A percentile compares a stretch with the other conserved stretches of the same genome.
Evolutionary conservation across 1,140 invertebrate species (phyloP).

Genomic region (Brachionus calyciflorus): DNA sequence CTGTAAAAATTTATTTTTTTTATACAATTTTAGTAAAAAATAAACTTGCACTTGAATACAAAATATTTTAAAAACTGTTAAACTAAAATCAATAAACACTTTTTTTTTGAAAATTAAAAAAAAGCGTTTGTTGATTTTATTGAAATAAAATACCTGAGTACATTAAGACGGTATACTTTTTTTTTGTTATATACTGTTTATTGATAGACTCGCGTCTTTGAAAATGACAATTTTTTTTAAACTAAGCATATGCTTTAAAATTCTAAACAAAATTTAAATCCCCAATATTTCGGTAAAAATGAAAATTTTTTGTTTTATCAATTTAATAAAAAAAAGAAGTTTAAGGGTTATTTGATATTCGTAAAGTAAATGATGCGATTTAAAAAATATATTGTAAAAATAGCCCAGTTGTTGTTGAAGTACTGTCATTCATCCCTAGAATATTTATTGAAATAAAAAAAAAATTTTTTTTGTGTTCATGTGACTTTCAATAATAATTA

Average conservation of each 20-base stretch:
- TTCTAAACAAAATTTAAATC: no score
- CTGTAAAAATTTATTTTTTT: background rate
- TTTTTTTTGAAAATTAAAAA: no score
- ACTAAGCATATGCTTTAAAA: no score
- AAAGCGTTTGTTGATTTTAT: no score
- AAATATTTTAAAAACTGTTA: constrained; percentile 36
- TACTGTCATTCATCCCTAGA: constrained; percentile 18
- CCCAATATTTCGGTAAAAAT: constrained; percentile 15
- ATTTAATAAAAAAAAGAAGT: constrained; percentile 5
- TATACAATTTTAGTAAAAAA: background rate
- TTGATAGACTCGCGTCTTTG: no score
- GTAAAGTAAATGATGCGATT: constrained; percentile 32
- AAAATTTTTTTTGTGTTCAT: constrained; percentile 11
- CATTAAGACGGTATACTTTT: no score
- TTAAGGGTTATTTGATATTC: constrained; percentile 30
- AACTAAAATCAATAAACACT: no score
- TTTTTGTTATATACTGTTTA: no score
- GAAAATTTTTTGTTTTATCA: constrained; percentile 26
- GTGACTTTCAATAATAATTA: constrained; percentile 33
- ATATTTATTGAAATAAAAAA: no score
- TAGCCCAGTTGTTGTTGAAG: constrained; percentile 20
- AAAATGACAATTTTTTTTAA: no score
- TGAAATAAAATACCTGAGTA: no score
- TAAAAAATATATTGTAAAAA: no score
- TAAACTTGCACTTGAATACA: constrained; percentile 26